These are phyloP conservation scores for Scaptomyza pallida DNA, from an alignment of 1,140 invertebrate species.

Conservation along the genomic window DNA sequence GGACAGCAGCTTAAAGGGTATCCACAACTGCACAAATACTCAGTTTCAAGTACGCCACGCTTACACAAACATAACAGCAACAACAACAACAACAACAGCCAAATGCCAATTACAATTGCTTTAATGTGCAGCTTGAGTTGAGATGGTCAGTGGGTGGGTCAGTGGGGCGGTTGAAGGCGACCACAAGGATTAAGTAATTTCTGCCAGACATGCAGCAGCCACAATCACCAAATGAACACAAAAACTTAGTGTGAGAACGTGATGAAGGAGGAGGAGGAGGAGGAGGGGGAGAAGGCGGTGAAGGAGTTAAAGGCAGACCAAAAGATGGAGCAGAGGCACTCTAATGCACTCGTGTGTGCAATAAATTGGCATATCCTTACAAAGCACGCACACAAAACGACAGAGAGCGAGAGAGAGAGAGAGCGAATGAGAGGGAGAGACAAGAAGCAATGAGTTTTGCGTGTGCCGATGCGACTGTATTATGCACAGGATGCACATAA, in stretches of 20 bases:
- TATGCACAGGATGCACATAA: conserved; percentile 82
- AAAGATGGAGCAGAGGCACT: conserved; percentile 43
- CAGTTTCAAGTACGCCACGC: conserved; percentile 59
- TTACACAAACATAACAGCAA: no score
- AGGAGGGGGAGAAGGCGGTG: no score
- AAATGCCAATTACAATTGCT: conserved; percentile 80
- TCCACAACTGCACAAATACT: conserved; percentile 30
- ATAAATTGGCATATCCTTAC: conserved; percentile 82
- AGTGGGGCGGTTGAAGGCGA: conserved; percentile 65
- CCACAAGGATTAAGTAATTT: conserved; percentile 82
- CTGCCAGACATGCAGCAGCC: conserved; percentile 81
- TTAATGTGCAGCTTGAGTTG: conserved; percentile 50
- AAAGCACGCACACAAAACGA: conserved; percentile 26
- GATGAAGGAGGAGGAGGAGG: not conserved
- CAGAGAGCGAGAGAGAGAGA: conserved; percentile 1
- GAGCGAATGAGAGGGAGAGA: conserved; percentile 11
- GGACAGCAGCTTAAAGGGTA: conserved; percentile 51
- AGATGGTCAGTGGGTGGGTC: not conserved
- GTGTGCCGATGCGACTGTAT: conserved; percentile 73
- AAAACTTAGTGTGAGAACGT: conserved; percentile 59
- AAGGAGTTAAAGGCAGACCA: no score
- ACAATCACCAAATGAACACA: conserved; percentile 81
- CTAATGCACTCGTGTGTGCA: conserved; percentile 82
- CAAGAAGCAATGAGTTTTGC: conserved; percentile 71
- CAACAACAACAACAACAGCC: no score